These are phyloP conservation scores for Arctia plantaginis DNA, from an alignment of 2,888 invertebrate genomes.

Conservation along the genomic window DNA sequence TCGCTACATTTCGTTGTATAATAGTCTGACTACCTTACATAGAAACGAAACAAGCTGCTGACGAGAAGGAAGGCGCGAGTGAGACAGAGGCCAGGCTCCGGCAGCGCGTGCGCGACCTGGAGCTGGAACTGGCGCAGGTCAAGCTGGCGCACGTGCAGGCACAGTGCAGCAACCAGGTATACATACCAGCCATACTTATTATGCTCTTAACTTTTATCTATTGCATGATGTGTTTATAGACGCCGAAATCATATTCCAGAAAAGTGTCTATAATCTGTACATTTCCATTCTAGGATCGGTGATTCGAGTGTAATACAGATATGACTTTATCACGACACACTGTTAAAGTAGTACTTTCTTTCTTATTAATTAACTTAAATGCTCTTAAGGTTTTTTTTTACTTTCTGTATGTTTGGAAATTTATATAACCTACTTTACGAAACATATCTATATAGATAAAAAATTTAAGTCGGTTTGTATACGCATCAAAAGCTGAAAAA, in stretches of 20 bases:
- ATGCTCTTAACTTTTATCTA: neutral
- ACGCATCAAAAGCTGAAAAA: too few species aligned
- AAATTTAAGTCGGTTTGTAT: neutral
- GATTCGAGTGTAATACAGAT: neutral
- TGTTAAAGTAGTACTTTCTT: neutral
- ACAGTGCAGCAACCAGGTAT: slow-evolving; percentile 96
- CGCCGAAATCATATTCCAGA: neutral
- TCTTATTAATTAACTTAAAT: neutral
- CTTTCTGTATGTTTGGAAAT: neutral
- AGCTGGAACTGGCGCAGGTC: slow-evolving; percentile 98
- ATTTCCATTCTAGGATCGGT: neutral
- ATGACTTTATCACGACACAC: too few species aligned
- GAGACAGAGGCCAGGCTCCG: slow-evolving; percentile 84
- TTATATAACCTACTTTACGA: too few species aligned
- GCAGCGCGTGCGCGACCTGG: slow-evolving; percentile 94
- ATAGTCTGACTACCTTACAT: neutral
- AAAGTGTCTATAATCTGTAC: neutral
- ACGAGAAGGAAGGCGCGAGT: slow-evolving; percentile 66
- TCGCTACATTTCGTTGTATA: too few species aligned
- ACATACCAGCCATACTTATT: neutral
- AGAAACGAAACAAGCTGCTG: slow-evolving; percentile 66
- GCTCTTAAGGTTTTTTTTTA: neutral
- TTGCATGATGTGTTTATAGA: neutral
- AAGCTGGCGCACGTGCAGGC: slow-evolving; percentile 99
- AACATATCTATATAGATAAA: too few species aligned